phyloP scores from a whole-genome alignment of 37 sponge, comb jelly and placozoan species.

The Agelas oroides region DNA sequence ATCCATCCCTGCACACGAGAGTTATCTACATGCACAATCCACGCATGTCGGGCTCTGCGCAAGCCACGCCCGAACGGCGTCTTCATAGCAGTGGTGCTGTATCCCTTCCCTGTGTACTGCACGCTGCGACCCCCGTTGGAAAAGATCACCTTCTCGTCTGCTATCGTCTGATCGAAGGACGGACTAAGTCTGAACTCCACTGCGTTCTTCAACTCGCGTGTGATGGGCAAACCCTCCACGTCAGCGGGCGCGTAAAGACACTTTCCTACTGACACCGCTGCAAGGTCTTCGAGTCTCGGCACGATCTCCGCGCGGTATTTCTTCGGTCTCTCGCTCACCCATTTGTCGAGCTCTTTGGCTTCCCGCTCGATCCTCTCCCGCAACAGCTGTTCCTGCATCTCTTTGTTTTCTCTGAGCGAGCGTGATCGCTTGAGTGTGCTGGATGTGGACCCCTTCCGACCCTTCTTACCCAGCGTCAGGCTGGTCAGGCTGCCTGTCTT shows the following conservation, averaged over 20 bases:
- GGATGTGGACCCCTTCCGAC: conserved; percentile 3
- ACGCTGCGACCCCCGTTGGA: conserved; percentile 73
- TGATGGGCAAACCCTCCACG: conserved; percentile 66
- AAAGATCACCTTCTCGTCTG: conserved; percentile 56
- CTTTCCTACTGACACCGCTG: conserved; percentile 37
- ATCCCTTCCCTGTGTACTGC: conserved; percentile 78
- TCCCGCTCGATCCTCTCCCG: conserved; percentile 62
- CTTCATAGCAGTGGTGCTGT: conserved; percentile 84
- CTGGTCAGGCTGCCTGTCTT: conserved; percentile 64
- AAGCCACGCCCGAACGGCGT: conserved; percentile 79
- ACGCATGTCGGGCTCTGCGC: conserved; percentile 73
- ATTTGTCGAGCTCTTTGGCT: conserved; percentile 62
- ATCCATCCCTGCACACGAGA: conserved; percentile 93
- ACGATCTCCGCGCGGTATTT: not conserved
- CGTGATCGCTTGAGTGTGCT: conserved; percentile 43
- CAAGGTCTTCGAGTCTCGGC: conserved; percentile 56
- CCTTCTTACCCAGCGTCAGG: conserved; percentile 40
- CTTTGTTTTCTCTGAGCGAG: conserved; percentile 45
- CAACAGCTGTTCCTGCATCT: conserved; percentile 55
- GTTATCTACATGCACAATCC: conserved; percentile 80
- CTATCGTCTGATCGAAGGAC: conserved; percentile 53
- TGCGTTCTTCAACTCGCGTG: conserved; percentile 67
- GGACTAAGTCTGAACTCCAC: conserved; percentile 80
- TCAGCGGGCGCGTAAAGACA: conserved; percentile 28
- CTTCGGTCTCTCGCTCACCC: conserved; percentile 60